phyloP scores from a whole-genome alignment of 37 sponge, comb jelly and placozoan species.

The Aplysina aerophoba region DNA sequence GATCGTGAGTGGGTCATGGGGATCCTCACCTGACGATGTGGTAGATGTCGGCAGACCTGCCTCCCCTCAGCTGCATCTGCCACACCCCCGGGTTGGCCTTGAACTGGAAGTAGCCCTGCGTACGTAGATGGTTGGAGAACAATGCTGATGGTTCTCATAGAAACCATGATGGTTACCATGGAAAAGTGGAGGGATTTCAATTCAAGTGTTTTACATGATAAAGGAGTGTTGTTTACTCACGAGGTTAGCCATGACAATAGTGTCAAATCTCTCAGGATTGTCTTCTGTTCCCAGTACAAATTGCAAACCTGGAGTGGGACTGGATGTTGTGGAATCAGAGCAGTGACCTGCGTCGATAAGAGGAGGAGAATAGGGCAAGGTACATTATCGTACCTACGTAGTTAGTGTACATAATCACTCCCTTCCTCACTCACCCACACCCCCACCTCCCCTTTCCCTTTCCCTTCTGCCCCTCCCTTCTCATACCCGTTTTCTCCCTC shows the following conservation, averaged over 20 bases:
- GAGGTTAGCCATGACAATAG: conserved; percentile 96
- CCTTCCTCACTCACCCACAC: neutral
- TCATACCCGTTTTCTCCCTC: neutral
- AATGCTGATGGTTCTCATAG: neutral
- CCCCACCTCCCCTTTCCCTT: neutral
- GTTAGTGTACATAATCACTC: neutral
- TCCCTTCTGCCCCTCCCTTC: neutral
- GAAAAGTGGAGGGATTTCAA: neutral
- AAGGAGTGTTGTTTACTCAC: conserved; percentile 26
- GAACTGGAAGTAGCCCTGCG: conserved; percentile 94
- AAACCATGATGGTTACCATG: neutral
- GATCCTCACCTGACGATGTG: conserved; percentile 53
- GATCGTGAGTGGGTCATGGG: neutral
- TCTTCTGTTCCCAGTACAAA: conserved; percentile 76
- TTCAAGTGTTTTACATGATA: too few species aligned
- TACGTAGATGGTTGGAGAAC: neutral
- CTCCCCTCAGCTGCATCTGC: conserved; percentile 80
- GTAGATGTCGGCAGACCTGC: conserved; percentile 81
- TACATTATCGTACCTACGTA: neutral
- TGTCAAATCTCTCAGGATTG: conserved; percentile 75
- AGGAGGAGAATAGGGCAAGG: neutral
- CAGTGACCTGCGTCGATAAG: conserved; percentile 67
- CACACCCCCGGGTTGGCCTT: conserved; percentile 91
- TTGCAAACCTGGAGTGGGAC: conserved; percentile 88
- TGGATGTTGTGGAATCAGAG: conserved; percentile 55